Conservation (phyloP, 1,140 invertebrate species). For the Leptopilina clavipes region DNA sequence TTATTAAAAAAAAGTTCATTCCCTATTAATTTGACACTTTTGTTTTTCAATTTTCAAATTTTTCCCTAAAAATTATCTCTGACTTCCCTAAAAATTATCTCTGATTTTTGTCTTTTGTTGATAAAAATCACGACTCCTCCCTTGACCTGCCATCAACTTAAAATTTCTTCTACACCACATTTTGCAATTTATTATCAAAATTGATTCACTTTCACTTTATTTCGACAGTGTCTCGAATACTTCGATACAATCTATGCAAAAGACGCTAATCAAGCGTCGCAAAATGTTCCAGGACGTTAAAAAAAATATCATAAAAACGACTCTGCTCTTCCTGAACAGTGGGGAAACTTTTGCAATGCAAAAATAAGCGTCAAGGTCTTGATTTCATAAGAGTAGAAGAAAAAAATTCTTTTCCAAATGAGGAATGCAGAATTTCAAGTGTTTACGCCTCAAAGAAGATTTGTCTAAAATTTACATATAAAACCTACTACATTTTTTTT, state of each 20-base stretch:
- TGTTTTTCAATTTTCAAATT: too few species aligned
- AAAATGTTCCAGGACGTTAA: not conserved
- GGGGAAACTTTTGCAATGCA: not conserved
- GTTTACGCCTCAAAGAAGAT: too few species aligned
- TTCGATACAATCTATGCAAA: not conserved
- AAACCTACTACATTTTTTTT: too few species aligned
- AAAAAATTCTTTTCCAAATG: not conserved
- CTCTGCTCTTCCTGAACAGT: not conserved
- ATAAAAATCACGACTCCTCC: too few species aligned
- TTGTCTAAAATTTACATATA: too few species aligned
- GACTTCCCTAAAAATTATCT: too few species aligned
- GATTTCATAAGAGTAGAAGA: not conserved
- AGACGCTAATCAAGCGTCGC: constrained; percentile 6
- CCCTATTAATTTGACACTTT: too few species aligned
- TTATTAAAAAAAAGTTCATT: too few species aligned
- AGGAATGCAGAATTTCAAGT: not conserved
- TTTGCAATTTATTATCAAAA: not conserved
- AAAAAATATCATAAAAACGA: not conserved
- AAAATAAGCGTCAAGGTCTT: not conserved
- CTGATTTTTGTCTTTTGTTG: too few species aligned
- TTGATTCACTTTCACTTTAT: constrained; percentile 14
- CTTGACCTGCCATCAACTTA: too few species aligned
- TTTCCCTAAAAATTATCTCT: too few species aligned
- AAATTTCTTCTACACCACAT: too few species aligned
- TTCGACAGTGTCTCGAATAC: not conserved